These are phyloP conservation scores for Porites evermanni DNA, from an alignment of 92 coral and sea anemone genomes.

Conservation along the genomic window DNA sequence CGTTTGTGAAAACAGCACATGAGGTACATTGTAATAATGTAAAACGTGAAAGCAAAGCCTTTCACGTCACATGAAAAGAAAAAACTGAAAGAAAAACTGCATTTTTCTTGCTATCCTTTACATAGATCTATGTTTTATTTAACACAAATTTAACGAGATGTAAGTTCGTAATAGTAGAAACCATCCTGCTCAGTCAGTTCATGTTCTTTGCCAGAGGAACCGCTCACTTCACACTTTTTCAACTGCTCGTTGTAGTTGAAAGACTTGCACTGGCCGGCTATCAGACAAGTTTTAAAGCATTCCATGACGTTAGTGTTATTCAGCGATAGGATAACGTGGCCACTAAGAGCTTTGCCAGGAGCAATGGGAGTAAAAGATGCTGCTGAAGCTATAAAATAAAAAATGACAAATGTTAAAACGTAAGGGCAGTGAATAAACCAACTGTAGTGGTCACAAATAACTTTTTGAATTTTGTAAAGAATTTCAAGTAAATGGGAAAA, in stretches of 20 bases:
- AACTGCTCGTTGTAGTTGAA: background rate
- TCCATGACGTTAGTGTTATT: conserved; percentile 7
- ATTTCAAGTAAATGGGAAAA: too few species aligned
- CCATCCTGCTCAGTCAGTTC: background rate
- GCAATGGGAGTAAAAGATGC: conserved; percentile 9
- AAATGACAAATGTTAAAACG: too few species aligned
- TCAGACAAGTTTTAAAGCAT: conserved; percentile 17
- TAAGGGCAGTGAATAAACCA: too few species aligned
- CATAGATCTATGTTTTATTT: too few species aligned
- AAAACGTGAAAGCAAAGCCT: too few species aligned
- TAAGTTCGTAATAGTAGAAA: conserved; percentile 12
- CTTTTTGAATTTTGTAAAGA: too few species aligned
- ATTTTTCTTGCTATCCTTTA: too few species aligned
- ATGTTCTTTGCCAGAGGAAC: background rate
- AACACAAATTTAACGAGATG: background rate
- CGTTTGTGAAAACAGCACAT: too few species aligned
- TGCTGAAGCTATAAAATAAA: background rate
- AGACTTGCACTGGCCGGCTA: conserved; percentile 22
- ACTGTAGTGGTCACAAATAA: too few species aligned
- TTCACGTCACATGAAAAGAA: too few species aligned
- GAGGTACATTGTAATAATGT: too few species aligned
- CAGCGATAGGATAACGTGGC: conserved; percentile 6
- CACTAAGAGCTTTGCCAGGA: conserved; percentile 11
- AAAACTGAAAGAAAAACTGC: too few species aligned
- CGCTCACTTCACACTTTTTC: conserved; percentile 9